Conservation (phyloP, 2,888 invertebrate genomes). For the Dryocosmus kuriphilus region DNA sequence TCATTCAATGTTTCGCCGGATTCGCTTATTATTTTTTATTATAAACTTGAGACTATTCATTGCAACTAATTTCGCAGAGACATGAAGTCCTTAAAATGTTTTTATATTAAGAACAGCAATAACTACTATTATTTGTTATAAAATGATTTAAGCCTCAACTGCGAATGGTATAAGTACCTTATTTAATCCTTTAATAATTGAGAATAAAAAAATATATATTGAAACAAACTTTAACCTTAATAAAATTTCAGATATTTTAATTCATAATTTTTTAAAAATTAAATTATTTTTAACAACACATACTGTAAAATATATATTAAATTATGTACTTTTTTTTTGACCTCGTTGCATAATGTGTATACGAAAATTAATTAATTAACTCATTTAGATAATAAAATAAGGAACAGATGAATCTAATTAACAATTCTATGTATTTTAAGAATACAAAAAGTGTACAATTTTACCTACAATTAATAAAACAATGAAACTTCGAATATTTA, state of each 20-base stretch:
- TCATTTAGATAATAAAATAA: not conserved
- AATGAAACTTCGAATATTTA: not conserved
- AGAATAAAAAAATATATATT: not conserved
- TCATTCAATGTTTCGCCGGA: too few relatives aligned
- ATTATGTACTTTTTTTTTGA: not conserved
- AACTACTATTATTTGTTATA: too few relatives aligned
- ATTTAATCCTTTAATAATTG: too few relatives aligned
- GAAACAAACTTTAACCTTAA: not conserved
- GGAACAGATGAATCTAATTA: not conserved
- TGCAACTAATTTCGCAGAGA: too few relatives aligned
- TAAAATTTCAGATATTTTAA: not conserved
- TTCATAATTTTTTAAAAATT: not conserved
- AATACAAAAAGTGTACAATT: not conserved
- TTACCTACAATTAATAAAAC: not conserved
- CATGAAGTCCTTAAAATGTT: too few relatives aligned
- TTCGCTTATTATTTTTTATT: too few relatives aligned
- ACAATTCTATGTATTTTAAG: not conserved
- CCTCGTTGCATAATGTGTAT: not conserved
- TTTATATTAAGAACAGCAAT: too few relatives aligned
- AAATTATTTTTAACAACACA: not conserved
- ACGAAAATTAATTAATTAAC: too few relatives aligned
- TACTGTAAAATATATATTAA: not conserved
- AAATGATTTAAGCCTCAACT: too few relatives aligned
- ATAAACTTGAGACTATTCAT: too few relatives aligned
- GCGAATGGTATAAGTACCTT: too few relatives aligned